A percentile compares a stretch with the other conserved stretches of the same genome.
phyloP scores from a whole-genome alignment of 2,797 vertebrate species.

The Pampus argenteus region DNA sequence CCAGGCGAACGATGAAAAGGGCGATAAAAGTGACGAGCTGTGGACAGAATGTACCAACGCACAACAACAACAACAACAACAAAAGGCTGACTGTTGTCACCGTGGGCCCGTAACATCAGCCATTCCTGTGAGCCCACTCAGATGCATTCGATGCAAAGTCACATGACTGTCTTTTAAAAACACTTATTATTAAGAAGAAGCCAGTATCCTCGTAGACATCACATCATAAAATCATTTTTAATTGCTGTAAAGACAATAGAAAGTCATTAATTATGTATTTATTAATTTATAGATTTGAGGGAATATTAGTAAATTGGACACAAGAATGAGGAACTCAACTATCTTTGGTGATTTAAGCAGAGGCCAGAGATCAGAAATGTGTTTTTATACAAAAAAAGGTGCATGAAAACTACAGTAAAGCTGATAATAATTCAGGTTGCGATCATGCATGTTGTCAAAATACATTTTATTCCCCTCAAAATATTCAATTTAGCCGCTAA shows the following conservation, averaged over 20 bases:
- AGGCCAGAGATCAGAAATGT: neutral
- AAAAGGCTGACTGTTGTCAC: slow-evolving; percentile 54
- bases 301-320: neutral
- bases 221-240: no score
- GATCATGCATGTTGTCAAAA: neutral
- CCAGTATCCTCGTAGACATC: neutral
- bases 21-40: slow-evolving; percentile 37
- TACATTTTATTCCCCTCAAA: neutral
- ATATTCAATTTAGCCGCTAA: neutral
- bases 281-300: neutral
- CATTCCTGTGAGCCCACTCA: slow-evolving; percentile 51
- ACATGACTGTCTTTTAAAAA: slow-evolving; percentile 18
- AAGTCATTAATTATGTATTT: neutral
- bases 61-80: slow-evolving; percentile 54
- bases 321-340: neutral
- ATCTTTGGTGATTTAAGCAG: no score
- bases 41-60: slow-evolving; percentile 55
- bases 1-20: neutral
- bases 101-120: slow-evolving; percentile 31
- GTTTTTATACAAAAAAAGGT: neutral
- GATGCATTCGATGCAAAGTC: slow-evolving; percentile 24
- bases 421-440: neutral
- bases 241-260: no score
- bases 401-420: neutral
- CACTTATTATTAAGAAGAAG: neutral